phyloP scores from a whole-genome alignment of 2,888 invertebrate species.

The Nineta flava region DNA sequence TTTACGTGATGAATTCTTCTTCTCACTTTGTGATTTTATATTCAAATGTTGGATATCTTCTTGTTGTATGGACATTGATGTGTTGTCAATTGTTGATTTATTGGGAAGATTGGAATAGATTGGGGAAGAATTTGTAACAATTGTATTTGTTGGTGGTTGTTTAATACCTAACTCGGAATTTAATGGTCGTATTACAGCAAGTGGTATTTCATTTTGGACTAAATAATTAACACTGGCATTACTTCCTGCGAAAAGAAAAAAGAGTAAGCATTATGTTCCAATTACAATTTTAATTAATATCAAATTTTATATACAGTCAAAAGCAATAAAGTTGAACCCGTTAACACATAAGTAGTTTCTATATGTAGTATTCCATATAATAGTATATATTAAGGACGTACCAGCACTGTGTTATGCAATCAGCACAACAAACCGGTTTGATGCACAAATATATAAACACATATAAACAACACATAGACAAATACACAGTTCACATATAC shows the following conservation, averaged over 20 bases:
- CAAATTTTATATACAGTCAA: no score
- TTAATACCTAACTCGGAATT: conserved; percentile 12
- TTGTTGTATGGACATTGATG: conserved; percentile 11
- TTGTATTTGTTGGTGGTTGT: conserved; percentile 20
- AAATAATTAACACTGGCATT: conserved; percentile 48
- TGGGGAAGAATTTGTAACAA: conserved; percentile 16
- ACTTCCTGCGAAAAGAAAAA: conserved; percentile 34
- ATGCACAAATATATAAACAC: no score
- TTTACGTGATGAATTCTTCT: conserved; percentile 1
- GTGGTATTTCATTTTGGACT: conserved; percentile 45
- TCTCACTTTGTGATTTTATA: conserved; percentile 19
- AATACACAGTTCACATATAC: no score
- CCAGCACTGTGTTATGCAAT: no score
- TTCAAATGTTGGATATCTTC: conserved; percentile 23
- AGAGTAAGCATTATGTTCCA: background rate
- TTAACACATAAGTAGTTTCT: no score
- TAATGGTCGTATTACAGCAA: conserved; percentile 26
- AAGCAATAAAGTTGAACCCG: no score
- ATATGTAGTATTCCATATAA: no score
- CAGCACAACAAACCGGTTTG: no score
- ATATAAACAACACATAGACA: no score
- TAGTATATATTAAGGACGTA: no score
- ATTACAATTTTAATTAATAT: background rate
- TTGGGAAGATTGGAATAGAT: conserved; percentile 26
- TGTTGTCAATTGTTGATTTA: conserved; percentile 10